Conservation (phyloP, 2,797 vertebrate species). For the Nyctalus aviator region DNA sequence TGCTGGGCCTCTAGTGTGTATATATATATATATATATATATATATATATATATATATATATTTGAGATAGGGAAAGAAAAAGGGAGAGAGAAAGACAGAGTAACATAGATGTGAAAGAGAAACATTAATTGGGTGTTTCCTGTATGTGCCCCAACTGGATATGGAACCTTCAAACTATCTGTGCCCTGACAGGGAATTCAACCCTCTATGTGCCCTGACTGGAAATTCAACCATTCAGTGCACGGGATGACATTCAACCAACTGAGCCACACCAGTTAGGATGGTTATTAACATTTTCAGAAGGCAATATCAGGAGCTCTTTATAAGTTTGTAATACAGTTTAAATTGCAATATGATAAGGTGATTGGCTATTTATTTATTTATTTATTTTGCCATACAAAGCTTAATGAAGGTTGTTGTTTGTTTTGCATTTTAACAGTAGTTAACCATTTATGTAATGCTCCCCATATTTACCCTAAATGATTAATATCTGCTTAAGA, state of each 20-base stretch:
- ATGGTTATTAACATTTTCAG: slow-evolving; percentile 17
- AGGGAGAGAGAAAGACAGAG: not conserved
- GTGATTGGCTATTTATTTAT: not conserved
- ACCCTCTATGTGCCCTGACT: not conserved
- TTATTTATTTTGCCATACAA: not conserved
- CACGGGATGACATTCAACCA: not conserved
- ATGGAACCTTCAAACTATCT: not conserved
- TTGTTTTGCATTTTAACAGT: not conserved
- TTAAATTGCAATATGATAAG: not conserved
- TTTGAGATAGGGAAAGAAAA: not conserved
- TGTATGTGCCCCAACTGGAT: not conserved
- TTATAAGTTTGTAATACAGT: not conserved
- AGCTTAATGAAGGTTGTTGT: not conserved
- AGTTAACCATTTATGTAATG: not conserved
- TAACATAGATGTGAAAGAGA: not conserved
- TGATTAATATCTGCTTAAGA: not conserved
- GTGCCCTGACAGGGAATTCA: not conserved
- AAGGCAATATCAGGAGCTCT: not conserved
- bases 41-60: no score
- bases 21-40: no score
- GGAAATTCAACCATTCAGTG: not conserved
- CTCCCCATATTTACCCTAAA: not conserved
- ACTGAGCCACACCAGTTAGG: not conserved
- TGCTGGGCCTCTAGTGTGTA: no score
- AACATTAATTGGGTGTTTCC: not conserved